These are phyloP conservation scores for Ranitomeya imitator DNA, from an alignment of 2,113 vertebrate species.

Conservation along the genomic window DNA sequence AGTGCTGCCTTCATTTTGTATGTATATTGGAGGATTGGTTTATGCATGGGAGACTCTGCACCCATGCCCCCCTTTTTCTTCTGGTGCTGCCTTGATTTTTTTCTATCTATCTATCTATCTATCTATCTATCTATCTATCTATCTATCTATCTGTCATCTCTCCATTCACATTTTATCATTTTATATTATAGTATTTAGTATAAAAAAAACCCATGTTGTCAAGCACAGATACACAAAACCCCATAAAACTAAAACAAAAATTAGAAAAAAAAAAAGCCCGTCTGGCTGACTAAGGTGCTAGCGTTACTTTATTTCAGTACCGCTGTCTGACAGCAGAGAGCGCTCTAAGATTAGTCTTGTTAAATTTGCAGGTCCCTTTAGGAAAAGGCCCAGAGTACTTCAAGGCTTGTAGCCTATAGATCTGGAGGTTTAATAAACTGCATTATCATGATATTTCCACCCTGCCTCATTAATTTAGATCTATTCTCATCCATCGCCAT, in stretches of 20 bases:
- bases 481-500: not conserved
- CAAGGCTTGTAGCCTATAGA: not conserved
- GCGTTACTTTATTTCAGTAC: not conserved
- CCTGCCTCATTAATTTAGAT: not conserved
- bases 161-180: no score
- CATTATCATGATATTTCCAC: not conserved
- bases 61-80: no score
- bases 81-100: no score
- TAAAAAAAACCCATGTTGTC: no score
- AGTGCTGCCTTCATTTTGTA: no score
- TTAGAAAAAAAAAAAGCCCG: not conserved
- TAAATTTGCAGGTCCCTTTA: not conserved
- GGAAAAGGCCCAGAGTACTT: not conserved
- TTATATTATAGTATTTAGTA: no score
- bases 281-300: not conserved
- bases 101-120: no score
- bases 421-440: not conserved
- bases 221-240: not conserved
- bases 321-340: conserved; percentile 19
- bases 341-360: conserved; percentile 31
- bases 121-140: no score
- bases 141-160: no score
- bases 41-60: no score
- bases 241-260: not conserved
- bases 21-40: no score